Evolutionary conservation across 2,113 vertebrate species (phyloP), one percentile per base, ranked within the genome.

Genomic region (Odobenus rosmarus): DNA sequence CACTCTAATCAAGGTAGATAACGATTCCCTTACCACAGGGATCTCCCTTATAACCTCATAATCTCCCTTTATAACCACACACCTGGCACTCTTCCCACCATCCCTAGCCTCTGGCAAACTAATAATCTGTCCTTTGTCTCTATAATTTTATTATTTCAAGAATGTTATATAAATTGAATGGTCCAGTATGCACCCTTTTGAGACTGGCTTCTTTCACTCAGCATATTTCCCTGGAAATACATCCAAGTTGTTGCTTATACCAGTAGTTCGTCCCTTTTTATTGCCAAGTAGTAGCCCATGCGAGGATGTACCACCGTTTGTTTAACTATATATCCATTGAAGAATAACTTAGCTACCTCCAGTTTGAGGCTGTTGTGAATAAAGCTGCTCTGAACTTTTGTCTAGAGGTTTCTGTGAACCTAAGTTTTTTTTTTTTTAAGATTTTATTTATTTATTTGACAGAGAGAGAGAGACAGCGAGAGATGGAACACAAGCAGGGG

Each of bases 91-190:
- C 57, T 42, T 86, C 46, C 28, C 7, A 18, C n/a, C 33, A 53
- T 82, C 18, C 31, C 33, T 67, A 61, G 15, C 55, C 64, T 49
- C 26, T 92, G 69, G 64, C 31, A 91, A 82, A 39, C 57, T 49
- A 87, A 57, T 87, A 74, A 87, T 90, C 72, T 15, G 31, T 82
- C 67, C 26, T 31, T 21, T 8, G 33, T 61, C 53, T 90, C 51
- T 79, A 31, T 61, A 72, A 80, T 85, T 76, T 51, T 93, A 71
- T 87, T 84, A 69, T 90, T 89, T 93, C n/a, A 85, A 79, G 26
- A 77, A 91, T 33, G 13, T 76, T 69, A 67, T 51, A 33, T 88
- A 28, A 83, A 77, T 33, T 28, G 9, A 49, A 77, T 46, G 23
- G 51, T 71, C 42, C 2, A 79, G 42, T 69, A 62, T 42, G 2